These are phyloP conservation scores for Halichondria panicea DNA, from an alignment of 37 sponge, comb jelly and placozoan genomes.

Conservation along the genomic window DNA sequence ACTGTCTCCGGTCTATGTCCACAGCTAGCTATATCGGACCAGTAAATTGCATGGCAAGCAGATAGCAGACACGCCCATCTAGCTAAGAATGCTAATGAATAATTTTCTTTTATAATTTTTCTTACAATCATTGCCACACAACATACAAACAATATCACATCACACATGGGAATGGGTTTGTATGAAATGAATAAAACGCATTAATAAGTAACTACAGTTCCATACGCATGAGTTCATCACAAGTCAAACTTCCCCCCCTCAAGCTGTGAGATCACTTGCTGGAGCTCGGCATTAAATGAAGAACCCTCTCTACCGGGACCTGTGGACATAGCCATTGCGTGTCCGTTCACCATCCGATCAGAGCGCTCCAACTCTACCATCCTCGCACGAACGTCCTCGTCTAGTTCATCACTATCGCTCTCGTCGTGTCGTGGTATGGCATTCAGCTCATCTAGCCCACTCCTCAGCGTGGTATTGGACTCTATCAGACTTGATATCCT, in stretches of 20 bases:
- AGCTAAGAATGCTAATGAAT: too few species aligned
- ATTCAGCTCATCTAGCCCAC: slow-evolving; percentile 52
- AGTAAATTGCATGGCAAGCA: too few species aligned
- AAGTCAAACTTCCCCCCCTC: slow-evolving; percentile 56
- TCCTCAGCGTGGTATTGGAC: slow-evolving; percentile 55
- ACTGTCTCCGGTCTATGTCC: too few species aligned
- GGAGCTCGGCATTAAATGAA: not conserved
- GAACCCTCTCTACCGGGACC: not conserved
- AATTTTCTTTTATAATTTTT: too few species aligned
- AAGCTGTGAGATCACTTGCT: slow-evolving; percentile 37
- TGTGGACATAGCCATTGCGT: not conserved
- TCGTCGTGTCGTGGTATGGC: slow-evolving; percentile 22
- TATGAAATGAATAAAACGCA: not conserved
- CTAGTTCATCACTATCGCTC: slow-evolving; percentile 35
- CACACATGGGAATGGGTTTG: too few species aligned
- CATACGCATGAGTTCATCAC: not conserved
- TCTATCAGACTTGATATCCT: slow-evolving; percentile 53
- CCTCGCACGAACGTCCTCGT: slow-evolving; percentile 11
- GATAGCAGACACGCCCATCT: too few species aligned
- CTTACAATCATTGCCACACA: too few species aligned
- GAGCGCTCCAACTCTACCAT: not conserved
- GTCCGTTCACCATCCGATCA: not conserved
- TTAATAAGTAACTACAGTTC: not conserved
- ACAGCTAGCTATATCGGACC: too few species aligned
- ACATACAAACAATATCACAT: too few species aligned